Evolutionary conservation across 2,797 vertebrate species (phyloP).

Genomic region (Astyanax mexicanus): DNA sequence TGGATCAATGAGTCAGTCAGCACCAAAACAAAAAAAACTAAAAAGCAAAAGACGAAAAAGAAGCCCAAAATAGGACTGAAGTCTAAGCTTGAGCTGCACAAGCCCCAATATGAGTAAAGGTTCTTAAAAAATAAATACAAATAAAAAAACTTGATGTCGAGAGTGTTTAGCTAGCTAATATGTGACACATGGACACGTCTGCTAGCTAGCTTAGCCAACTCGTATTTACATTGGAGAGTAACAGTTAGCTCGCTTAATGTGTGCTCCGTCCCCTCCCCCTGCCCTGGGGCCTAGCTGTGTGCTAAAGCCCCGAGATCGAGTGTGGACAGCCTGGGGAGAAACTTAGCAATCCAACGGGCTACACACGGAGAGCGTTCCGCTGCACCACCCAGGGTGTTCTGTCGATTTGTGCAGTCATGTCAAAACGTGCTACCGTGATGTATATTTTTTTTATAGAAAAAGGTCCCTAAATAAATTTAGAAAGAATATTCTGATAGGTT

Average conservation of each 20-base stretch:
- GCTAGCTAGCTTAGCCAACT: no score
- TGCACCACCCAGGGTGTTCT: no score
- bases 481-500: no score
- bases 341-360: constrained; percentile 2
- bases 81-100: background rate
- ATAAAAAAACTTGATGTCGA: background rate
- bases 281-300: constrained; percentile 64
- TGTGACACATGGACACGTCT: background rate
- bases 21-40: constrained; percentile 7
- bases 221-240: constrained; percentile 3
- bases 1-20: background rate
- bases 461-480: no score
- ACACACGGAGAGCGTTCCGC: background rate
- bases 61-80: no score
- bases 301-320: constrained; percentile 72
- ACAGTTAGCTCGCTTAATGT: background rate
- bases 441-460: no score
- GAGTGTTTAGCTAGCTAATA: no score
- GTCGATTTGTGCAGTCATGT: no score
- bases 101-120: background rate
- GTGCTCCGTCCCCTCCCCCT: constrained; percentile 44
- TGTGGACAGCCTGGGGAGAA: constrained; percentile 65
- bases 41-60: no score
- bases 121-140: no score
- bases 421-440: no score